phyloP scores from a whole-genome alignment of 53 echinoderm and acorn worm species.

The Echinarachnius parma region DNA sequence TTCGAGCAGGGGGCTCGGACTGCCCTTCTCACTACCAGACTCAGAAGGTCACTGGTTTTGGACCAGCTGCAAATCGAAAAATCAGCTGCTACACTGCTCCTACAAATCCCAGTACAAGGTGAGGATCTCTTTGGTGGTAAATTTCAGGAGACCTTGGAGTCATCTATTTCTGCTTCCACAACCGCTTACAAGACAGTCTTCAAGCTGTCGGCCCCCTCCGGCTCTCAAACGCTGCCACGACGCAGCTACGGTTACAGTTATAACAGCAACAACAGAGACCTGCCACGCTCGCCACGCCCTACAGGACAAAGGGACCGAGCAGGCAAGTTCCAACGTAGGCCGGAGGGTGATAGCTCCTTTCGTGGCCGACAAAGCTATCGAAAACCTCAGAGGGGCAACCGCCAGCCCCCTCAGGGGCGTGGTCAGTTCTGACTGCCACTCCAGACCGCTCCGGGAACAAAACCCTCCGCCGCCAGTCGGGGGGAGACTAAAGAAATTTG shows the following conservation, averaged over 20 bases:
- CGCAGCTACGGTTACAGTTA: not conserved
- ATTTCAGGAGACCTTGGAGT: not conserved
- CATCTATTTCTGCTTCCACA: not conserved
- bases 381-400: not conserved
- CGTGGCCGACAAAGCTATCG: not conserved
- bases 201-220: not conserved
- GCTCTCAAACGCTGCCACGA: not conserved
- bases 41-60: not conserved
- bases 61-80: not conserved
- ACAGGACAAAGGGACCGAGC: not conserved
- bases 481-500: too few relatives aligned
- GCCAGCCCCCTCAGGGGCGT: not conserved
- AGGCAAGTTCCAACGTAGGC: not conserved
- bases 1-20: not conserved
- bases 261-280: not conserved
- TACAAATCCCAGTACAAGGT: not conserved
- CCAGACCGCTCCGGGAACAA: not conserved
- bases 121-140: not conserved
- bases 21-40: not conserved
- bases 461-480: not conserved
- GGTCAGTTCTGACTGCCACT: not conserved
- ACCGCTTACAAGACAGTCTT: slow-evolving; percentile 4
- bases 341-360: not conserved
- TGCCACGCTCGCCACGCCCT: not conserved
- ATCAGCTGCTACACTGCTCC: not conserved